Base-by-base conservation (phyloP, 2,113 vertebrate genomes). In the Galemys pyrenaicus region DNA sequence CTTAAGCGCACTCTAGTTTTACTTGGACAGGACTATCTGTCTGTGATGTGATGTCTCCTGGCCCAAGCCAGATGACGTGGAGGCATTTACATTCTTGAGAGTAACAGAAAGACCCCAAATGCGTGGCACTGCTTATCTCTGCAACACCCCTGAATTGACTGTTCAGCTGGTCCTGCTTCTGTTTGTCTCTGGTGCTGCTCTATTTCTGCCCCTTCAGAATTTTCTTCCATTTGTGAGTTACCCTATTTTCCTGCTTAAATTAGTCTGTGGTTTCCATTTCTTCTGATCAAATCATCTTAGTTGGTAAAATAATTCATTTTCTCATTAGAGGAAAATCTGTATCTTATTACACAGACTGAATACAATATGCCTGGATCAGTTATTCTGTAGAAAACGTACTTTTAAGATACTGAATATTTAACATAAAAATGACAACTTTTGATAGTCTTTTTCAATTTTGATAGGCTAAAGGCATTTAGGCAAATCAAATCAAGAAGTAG, bases 251-350 rank as follows among this genome's bases (percentile, higher is more conserved):
- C n/a, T 92, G 15, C 16, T 84, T 73, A 65, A 83, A 30, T 75
- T 71, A 74, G 49, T 54, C 32, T 54, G 58, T 11, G 46, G 10
- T 91, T 60, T 86, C 60, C 49, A 86, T 88, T 79, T 70, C 70
- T 91, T 96, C 39, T 17, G 81, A 81, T 49, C 51, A 71, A 82
- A 56, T 80, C 30, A 80, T 87, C 22, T 92, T 84, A 84, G 75
- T 26, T 80, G 37, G 88, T 79, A 75, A 93, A 79, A 86, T 54
- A 71, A 90, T 65, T 95, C 28, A 67, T 24, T 88, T 83, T 92
- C 62, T 78, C 28, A 88, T 58, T 49, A 75, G 24, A 84, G 39
- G 19, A 85, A 37, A 89, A 78, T 68, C 41, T 85, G 73, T 65
- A 58, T 82, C 64, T 87, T 87, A 79, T 89, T 86, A 39, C 51